These are phyloP conservation scores for Neogobius melanostomus DNA, from an alignment of 2,113 vertebrate species.

Conservation along the genomic window DNA sequence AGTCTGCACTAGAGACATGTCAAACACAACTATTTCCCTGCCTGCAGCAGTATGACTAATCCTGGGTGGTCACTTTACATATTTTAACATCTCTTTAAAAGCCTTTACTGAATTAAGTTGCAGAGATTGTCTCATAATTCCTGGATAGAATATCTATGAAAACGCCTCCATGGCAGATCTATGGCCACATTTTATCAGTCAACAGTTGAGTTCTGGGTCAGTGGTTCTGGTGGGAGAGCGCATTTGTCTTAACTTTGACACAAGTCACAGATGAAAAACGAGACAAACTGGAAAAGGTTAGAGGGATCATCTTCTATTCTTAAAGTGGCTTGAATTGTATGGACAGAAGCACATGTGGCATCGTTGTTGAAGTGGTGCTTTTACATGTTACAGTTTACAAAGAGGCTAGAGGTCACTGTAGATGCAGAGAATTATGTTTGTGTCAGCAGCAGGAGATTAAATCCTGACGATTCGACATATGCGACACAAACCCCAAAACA, in stretches of 20 bases:
- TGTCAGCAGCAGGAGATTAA: too few relatives aligned
- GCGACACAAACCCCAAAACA: too few relatives aligned
- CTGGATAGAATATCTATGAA: too few relatives aligned
- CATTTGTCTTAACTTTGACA: slow-evolving; percentile 48
- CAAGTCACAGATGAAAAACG: slow-evolving; percentile 53
- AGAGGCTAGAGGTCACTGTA: too few relatives aligned
- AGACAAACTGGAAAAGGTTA: slow-evolving; percentile 56
- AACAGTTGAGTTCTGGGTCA: slow-evolving; percentile 61
- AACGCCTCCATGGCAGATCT: slow-evolving; percentile 13
- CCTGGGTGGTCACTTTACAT: slow-evolving; percentile 70
- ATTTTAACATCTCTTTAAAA: slow-evolving; percentile 12
- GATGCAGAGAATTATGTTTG: too few relatives aligned
- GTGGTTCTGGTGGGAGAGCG: slow-evolving; percentile 36
- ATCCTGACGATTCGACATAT: too few relatives aligned
- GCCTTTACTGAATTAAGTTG: not conserved
- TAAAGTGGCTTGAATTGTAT: slow-evolving; percentile 7
- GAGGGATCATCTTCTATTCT: slow-evolving; percentile 27
- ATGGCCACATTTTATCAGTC: slow-evolving; percentile 53
- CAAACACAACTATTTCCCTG: slow-evolving; percentile 33
- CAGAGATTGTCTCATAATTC: too few relatives aligned
- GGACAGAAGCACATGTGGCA: not conserved
- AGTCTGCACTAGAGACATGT: slow-evolving; percentile 57
- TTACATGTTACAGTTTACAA: too few relatives aligned
- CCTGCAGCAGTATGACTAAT: slow-evolving; percentile 55
- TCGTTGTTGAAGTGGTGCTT: too few relatives aligned